phyloP scores from a whole-genome alignment of 2,113 vertebrate species.

The Mesitornis unicolor region DNA sequence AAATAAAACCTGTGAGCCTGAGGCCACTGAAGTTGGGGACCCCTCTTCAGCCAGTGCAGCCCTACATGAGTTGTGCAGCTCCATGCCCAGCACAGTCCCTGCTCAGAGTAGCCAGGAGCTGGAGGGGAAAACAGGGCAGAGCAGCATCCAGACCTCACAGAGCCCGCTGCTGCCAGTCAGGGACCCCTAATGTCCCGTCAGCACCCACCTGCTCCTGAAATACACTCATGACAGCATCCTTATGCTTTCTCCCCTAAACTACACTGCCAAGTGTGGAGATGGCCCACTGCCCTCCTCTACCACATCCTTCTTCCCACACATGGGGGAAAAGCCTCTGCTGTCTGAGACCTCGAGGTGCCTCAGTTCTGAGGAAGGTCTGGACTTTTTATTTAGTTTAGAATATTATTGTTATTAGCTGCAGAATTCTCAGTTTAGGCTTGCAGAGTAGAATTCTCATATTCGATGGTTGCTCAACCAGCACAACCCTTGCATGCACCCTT shows the following conservation, averaged over 20 bases:
- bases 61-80: rapidly evolving
- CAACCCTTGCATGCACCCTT: not conserved
- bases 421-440: not conserved
- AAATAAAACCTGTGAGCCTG: not conserved
- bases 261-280: not conserved
- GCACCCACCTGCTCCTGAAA: not conserved
- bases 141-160: rapidly evolving
- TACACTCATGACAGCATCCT: not conserved
- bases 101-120: not conserved
- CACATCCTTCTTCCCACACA: not conserved
- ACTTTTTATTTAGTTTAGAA: not conserved
- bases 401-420: not conserved
- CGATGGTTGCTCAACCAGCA: not conserved
- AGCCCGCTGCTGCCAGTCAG: rapidly evolving
- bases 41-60: not conserved
- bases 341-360: not conserved
- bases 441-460: not conserved
- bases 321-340: rapidly evolving
- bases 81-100: not conserved
- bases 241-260: not conserved
- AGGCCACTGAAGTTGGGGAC: not conserved
- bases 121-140: not conserved
- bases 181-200: not conserved
- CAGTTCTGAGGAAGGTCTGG: not conserved
- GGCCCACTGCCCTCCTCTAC: not conserved